Conservation (phyloP, 2,888 invertebrate genomes). For the Melolontha melolontha region DNA sequence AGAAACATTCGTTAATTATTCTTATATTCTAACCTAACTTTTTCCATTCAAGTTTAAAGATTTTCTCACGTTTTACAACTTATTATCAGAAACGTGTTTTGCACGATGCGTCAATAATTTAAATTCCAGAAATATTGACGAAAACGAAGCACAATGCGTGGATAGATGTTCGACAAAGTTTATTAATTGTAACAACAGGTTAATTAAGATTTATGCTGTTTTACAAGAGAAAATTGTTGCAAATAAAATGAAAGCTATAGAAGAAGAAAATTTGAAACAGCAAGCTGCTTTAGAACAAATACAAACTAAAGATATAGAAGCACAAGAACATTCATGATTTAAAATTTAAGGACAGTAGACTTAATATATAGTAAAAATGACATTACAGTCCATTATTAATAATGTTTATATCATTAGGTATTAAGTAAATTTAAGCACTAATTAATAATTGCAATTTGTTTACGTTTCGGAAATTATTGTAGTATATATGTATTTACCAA, state of each 20-base stretch:
- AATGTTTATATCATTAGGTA: too few species aligned
- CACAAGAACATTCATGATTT: too few species aligned
- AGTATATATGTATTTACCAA: too few species aligned
- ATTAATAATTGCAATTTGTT: too few species aligned
- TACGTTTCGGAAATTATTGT: too few species aligned
- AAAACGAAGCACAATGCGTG: conserved; percentile 37
- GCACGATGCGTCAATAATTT: conserved; percentile 33
- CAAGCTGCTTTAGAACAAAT: conserved; percentile 19
- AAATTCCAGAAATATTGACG: conserved; percentile 30
- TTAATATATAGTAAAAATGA: too few species aligned
- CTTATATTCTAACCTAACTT: conserved; percentile 5
- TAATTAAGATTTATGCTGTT: conserved; percentile 41
- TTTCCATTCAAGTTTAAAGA: conserved; percentile 41
- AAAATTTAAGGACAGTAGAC: too few species aligned
- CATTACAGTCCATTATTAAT: too few species aligned
- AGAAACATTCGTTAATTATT: conserved; percentile 8
- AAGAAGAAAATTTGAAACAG: conserved; percentile 35
- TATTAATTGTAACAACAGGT: conserved; percentile 41
- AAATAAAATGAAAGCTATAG: conserved; percentile 33
- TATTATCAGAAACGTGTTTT: conserved; percentile 42
- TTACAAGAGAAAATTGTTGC: conserved; percentile 40
- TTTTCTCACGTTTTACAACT: conserved; percentile 42
- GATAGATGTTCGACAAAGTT: conserved; percentile 40
- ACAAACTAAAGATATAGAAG: conserved; percentile 6
- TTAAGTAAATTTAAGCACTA: too few species aligned